Conservation (phyloP, 2,113 vertebrate species). For the Anthoscopus minutus region DNA sequence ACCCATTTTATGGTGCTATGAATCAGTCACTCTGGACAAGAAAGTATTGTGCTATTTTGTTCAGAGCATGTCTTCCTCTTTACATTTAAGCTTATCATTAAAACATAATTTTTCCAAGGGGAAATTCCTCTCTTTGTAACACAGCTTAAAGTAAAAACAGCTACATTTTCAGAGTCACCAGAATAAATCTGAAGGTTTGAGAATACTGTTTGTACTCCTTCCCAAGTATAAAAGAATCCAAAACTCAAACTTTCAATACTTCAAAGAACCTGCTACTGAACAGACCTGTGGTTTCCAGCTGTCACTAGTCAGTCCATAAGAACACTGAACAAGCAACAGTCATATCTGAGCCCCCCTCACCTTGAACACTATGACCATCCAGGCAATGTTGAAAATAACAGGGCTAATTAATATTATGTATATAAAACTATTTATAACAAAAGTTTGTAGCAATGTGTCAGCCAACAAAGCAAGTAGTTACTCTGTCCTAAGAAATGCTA, state of each 20-base stretch:
- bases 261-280: neutral
- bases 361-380: neutral
- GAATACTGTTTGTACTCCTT: neutral
- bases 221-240: neutral
- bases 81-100: neutral
- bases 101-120: neutral
- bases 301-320: accelerated
- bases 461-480: neutral
- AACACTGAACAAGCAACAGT: neutral
- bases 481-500: neutral
- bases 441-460: neutral
- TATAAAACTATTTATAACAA: neutral
- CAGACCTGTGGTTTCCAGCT: neutral
- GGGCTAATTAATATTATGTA: neutral
- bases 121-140: neutral
- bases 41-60: neutral
- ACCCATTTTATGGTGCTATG: neutral
- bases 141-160: neutral
- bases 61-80: neutral
- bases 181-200: neutral
- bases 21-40: neutral
- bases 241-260: neutral
- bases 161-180: neutral
- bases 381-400: neutral
- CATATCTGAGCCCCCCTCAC: neutral